These are phyloP conservation scores for Acanthis flammea DNA, from an alignment of 2,797 vertebrate species.

Conservation along the genomic window DNA sequence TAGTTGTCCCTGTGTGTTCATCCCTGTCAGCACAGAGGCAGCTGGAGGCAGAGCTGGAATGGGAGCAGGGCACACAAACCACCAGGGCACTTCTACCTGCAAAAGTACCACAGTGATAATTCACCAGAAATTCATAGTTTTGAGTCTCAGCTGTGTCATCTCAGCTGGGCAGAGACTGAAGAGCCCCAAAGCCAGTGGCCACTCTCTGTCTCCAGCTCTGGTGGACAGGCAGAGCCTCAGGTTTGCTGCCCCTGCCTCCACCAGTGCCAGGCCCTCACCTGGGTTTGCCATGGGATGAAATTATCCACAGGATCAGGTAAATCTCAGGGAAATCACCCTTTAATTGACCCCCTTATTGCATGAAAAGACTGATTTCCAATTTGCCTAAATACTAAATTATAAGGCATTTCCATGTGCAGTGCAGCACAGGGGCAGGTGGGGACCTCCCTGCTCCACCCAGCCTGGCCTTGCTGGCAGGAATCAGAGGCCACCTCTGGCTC, in stretches of 20 bases:
- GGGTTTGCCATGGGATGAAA: not conserved
- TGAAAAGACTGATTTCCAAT: not conserved
- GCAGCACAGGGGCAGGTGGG: not conserved
- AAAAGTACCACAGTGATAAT: not conserved
- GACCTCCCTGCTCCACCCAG: not conserved
- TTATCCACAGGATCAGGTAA: not conserved
- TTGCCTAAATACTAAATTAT: not conserved
- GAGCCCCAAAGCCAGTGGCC: not conserved
- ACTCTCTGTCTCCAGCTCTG: not conserved
- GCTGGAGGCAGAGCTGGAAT: not conserved
- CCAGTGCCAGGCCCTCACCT: not conserved
- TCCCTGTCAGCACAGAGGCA: not conserved
- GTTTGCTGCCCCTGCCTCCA: not conserved
- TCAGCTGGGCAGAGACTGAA: not conserved
- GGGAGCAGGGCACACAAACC: not conserved
- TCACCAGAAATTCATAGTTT: not conserved
- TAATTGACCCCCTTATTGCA: not conserved
- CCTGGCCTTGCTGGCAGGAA: not conserved
- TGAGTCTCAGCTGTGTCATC: not conserved
- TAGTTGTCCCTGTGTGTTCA: not conserved
- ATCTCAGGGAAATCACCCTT: not conserved
- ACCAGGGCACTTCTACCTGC: not conserved
- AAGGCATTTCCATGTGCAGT: not conserved
- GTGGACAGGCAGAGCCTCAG: not conserved
- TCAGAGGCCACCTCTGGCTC: not conserved